A percentile compares a stretch with the other conserved stretches of the same genome.
phyloP scores from a whole-genome alignment of 2,888 invertebrate genomes.

The Cheilosia grossa region DNA sequence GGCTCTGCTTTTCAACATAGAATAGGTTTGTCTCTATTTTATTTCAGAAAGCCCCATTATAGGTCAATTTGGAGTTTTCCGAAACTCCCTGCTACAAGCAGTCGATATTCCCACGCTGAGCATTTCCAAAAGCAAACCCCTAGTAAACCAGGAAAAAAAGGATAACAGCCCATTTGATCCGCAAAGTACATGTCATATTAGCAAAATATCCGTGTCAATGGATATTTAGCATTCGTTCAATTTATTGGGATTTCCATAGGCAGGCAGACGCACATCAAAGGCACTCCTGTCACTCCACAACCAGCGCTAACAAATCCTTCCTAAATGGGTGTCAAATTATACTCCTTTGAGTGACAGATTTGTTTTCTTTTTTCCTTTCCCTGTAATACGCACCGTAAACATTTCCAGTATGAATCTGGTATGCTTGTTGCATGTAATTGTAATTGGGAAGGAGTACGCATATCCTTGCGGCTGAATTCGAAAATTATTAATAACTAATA shows the following conservation, averaged over 20 bases:
- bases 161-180: slow-evolving; percentile 69
- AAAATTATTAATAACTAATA: slow-evolving; percentile 75
- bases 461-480: slow-evolving; percentile 57
- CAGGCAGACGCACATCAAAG: slow-evolving; percentile 41
- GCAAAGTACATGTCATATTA: slow-evolving; percentile 73
- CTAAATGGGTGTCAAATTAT: slow-evolving; percentile 71
- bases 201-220: slow-evolving; percentile 71
- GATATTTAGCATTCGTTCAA: slow-evolving; percentile 50
- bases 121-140: neutral
- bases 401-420: slow-evolving; percentile 49
- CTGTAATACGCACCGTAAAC: slow-evolving; percentile 49
- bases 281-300: slow-evolving; percentile 36
- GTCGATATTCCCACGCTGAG: slow-evolving; percentile 36
- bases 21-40: too few species aligned
- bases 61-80: neutral
- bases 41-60: too few species aligned
- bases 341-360: slow-evolving; percentile 71
- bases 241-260: slow-evolving; percentile 51
- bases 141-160: slow-evolving; percentile 27
- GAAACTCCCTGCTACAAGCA: neutral
- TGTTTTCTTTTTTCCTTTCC: slow-evolving; percentile 42
- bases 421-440: slow-evolving; percentile 72
- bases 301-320: slow-evolving; percentile 59
- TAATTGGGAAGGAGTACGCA: slow-evolving; percentile 22
- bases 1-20: too few species aligned